phyloP scores from a whole-genome alignment of 1,140 invertebrate species.

The Hermetia illucens region DNA sequence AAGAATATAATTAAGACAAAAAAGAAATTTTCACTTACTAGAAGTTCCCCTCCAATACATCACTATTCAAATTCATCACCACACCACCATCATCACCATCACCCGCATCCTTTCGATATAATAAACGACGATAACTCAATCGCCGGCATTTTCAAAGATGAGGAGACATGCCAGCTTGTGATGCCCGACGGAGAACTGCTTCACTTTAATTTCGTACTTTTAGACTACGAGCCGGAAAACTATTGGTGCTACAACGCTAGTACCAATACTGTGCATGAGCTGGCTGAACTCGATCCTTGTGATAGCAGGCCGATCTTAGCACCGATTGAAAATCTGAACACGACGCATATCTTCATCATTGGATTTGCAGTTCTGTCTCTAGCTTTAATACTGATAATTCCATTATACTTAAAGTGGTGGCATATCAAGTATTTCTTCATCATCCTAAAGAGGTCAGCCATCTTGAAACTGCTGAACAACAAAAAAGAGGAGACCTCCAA shows the following conservation, averaged over 20 bases:
- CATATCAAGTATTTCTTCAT: conserved; percentile 39
- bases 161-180: too few species aligned
- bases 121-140: too few species aligned
- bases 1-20: too few species aligned
- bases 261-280: neutral
- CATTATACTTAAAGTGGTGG: conserved; percentile 33
- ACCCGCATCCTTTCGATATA: too few species aligned
- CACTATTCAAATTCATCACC: too few species aligned
- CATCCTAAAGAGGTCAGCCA: conserved; percentile 35
- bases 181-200: too few species aligned
- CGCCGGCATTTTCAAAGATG: too few species aligned
- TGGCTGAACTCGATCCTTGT: neutral
- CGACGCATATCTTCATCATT: neutral
- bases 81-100: too few species aligned
- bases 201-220: too few species aligned
- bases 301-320: neutral
- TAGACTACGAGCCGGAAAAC: conserved; percentile 21
- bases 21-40: too few species aligned
- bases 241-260: conserved; percentile 28
- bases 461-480: conserved; percentile 31
- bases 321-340: neutral
- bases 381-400: conserved; percentile 16
- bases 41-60: too few species aligned
- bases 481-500: conserved; percentile 17
- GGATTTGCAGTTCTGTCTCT: conserved; percentile 16